phyloP scores from a whole-genome alignment of 1,140 invertebrate genomes.

The Melitaea cinxia region DNA sequence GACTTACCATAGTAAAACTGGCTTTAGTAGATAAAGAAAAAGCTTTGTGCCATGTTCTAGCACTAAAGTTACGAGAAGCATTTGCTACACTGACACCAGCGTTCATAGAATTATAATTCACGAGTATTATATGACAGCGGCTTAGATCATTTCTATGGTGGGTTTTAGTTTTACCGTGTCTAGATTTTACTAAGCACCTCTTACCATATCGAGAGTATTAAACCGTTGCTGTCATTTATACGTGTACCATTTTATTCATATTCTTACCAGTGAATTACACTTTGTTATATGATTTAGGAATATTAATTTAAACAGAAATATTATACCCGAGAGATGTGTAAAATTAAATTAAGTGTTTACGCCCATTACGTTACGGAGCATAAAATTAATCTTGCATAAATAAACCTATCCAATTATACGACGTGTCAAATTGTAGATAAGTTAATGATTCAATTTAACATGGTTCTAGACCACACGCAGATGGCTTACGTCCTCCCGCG shows the following conservation, averaged over 20 bases:
- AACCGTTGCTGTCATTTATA: background rate
- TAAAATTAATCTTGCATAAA: constrained; percentile 38
- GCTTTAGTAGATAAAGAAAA: constrained; percentile 31
- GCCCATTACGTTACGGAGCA: constrained; percentile 14
- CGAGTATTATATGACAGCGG: constrained; percentile 29
- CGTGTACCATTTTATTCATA: background rate
- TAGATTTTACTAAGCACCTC: constrained; percentile 17
- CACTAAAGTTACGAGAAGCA: constrained; percentile 19
- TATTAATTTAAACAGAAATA: background rate
- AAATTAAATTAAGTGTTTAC: constrained; percentile 11
- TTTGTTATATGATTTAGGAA: background rate
- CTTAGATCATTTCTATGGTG: constrained; percentile 27
- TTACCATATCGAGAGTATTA: background rate
- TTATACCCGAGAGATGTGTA: background rate
- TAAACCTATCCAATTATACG: constrained; percentile 43
- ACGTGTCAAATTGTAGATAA: constrained; percentile 49
- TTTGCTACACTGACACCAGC: constrained; percentile 19
- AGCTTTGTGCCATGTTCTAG: constrained; percentile 33
- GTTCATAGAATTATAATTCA: constrained; percentile 37
- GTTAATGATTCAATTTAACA: constrained; percentile 63
- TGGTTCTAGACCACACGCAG: constrained; percentile 60
- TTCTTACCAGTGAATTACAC: background rate
- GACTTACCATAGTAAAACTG: constrained; percentile 9
- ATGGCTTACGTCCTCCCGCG: constrained; percentile 59
- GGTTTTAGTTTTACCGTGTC: constrained; percentile 12